These are phyloP conservation scores for Orchestes rusci DNA, from an alignment of 2,888 invertebrate genomes.

Conservation along the genomic window DNA sequence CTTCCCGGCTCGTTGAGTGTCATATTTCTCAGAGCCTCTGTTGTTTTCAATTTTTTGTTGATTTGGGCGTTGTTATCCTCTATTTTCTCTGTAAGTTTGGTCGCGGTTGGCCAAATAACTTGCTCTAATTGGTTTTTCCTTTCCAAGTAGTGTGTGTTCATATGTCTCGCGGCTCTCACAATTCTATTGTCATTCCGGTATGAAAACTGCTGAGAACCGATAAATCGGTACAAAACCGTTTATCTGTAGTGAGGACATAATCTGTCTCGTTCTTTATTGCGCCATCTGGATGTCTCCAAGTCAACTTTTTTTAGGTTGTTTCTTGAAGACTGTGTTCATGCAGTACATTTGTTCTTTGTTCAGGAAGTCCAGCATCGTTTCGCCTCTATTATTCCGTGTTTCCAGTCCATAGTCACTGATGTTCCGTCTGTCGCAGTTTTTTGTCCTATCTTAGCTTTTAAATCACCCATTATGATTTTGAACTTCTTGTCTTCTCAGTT, in stretches of 20 bases:
- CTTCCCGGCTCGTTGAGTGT: background rate
- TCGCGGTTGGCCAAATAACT: background rate
- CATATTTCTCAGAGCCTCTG: constrained; percentile 1
- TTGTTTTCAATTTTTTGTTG: constrained; percentile 1
- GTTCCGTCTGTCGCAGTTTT: background rate
- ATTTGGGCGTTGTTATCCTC: constrained; percentile 1
- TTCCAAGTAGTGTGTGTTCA: background rate
- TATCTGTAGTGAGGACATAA: constrained; percentile 1
- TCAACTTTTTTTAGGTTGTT: constrained; percentile 1
- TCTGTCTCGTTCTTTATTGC: background rate
- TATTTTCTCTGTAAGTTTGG: background rate
- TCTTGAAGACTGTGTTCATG: background rate
- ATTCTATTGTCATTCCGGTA: too few species aligned
- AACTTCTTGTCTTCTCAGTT: constrained; percentile 1
- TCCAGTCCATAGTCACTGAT: background rate
- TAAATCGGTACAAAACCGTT: constrained; percentile 1
- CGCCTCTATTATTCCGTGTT: constrained; percentile 2
- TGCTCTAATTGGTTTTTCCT: background rate
- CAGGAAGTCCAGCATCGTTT: background rate
- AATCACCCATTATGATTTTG: constrained; percentile 1
- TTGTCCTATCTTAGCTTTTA: background rate
- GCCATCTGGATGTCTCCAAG: background rate
- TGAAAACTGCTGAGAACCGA: background rate
- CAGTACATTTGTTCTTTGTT: constrained; percentile 5
- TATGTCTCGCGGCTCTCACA: background rate